Base-by-base conservation (phyloP, 23 tunicate species). In the Clavelina lepadiformis region DNA sequence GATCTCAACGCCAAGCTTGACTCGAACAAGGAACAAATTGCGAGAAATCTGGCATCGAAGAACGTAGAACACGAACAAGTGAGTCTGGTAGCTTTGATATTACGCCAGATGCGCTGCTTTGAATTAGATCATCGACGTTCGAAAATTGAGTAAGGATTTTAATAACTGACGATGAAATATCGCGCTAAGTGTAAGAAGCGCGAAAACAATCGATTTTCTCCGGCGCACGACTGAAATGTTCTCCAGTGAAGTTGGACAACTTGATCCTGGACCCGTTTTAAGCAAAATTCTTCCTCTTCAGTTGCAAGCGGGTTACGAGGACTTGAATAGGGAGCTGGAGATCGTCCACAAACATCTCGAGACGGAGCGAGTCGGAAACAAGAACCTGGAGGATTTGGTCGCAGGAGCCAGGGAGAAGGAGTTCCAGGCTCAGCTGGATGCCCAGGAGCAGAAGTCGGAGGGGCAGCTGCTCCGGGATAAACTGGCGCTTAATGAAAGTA, bases 1-100 rank as follows among this genome's bases (percentile, higher is more conserved):
- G 97, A 89, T 23, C 79, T 89, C 33, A 89, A 89, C 71, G 97
- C 97, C 19, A 89, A 89, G 64, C 46, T 77, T 22, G 97, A 89
- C 29, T 41, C 76, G 28, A 61, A 63, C 61, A 89, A 89, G 56
- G 97, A 89, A 36, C 80, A 74, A 28, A 28, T 81, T 28, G 78
- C 74, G 19, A 33, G 97, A 49, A 75, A 89, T 38, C 80, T 89
- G 19, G 71, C 89, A 18, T 61, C 89, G 11, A 81, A 75, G 44
- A 89, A 81, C 50, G 97, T 89, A 33, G 89, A 89, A 38, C 70
- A 53, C 38, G 97, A 89, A 71, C 97, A 89, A 63, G 89, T 82
- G 21, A 20, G 56, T 49, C 24, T n/a, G n/a, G n/a, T n/a, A n/a
- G n/a, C n/a, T 44, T 44, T 44, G 13, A 44, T 44, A 44, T 44